Percentiles rank a stretch among this genome's conserved stretches.
Conservation (phyloP, 2,797 vertebrate species). For the Trichosurus vulpecula region DNA sequence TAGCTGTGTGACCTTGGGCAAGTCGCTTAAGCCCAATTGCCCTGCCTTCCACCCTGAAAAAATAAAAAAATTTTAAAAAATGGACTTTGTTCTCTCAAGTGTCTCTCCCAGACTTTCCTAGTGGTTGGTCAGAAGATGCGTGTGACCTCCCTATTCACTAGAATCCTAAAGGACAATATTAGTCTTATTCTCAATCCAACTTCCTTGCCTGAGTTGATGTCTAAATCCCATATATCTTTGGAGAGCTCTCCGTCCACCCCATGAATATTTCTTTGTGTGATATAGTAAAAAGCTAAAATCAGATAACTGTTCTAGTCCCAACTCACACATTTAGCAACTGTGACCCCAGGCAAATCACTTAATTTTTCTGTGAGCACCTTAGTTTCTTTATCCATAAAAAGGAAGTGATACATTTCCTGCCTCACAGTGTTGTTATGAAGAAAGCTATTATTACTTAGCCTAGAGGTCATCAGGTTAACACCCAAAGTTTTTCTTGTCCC, state of each 20-base stretch:
- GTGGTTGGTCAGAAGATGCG: neutral
- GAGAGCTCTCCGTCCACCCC: neutral
- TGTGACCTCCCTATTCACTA: neutral
- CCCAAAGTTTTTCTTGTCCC: neutral
- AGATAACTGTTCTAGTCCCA: neutral
- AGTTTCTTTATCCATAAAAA: neutral
- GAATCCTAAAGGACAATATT: neutral
- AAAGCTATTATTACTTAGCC: neutral
- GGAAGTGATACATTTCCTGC: neutral
- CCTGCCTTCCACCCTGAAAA: too few relatives aligned
- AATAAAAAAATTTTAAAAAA: too few relatives aligned
- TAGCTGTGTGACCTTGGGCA: too few relatives aligned
- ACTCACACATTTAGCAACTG: neutral
- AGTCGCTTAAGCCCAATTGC: too few relatives aligned
- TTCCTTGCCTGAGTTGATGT: neutral
- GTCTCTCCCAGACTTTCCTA: neutral
- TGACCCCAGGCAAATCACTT: neutral
- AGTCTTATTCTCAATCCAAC: neutral
- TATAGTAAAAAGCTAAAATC: neutral
- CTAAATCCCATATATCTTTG: neutral
- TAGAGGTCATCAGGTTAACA: neutral
- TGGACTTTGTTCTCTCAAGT: neutral
- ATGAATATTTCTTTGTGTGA: neutral
- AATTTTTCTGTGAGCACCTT: neutral
- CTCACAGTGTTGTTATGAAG: neutral